phyloP scores from a whole-genome alignment of 2,888 invertebrate genomes.

The Pteria penguin region DNA sequence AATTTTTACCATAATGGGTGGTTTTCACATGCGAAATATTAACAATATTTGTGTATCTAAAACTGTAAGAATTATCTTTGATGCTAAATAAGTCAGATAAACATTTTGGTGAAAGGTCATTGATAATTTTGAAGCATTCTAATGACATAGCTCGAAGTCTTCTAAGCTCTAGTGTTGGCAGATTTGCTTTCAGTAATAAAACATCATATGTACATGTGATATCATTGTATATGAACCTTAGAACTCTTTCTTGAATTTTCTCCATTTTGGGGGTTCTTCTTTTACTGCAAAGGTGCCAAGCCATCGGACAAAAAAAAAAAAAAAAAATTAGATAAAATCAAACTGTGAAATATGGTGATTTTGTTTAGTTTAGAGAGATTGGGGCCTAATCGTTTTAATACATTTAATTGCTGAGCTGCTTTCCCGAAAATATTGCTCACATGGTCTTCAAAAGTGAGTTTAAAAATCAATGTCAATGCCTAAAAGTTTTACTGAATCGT shows the following conservation, averaged over 20 bases:
- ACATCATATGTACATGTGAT: not conserved
- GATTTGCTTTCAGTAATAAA: not conserved
- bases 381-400: not conserved
- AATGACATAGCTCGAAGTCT: not conserved
- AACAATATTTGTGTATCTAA: not conserved
- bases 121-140: not conserved
- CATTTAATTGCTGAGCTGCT: not conserved
- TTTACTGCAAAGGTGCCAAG: not conserved
- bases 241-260: not conserved
- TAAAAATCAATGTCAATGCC: not conserved
- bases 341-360: not conserved
- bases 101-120: not conserved
- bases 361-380: not conserved
- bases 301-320: not conserved
- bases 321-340: not conserved
- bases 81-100: not conserved
- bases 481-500: not conserved
- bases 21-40: not conserved
- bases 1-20: not conserved
- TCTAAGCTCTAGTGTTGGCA: not conserved
- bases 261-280: not conserved
- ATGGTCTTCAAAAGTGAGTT: not conserved
- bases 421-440: not conserved
- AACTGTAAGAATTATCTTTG: not conserved
- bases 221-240: not conserved